Conservation (phyloP, 2,888 invertebrate genomes). For the Melieria crassipennis region DNA sequence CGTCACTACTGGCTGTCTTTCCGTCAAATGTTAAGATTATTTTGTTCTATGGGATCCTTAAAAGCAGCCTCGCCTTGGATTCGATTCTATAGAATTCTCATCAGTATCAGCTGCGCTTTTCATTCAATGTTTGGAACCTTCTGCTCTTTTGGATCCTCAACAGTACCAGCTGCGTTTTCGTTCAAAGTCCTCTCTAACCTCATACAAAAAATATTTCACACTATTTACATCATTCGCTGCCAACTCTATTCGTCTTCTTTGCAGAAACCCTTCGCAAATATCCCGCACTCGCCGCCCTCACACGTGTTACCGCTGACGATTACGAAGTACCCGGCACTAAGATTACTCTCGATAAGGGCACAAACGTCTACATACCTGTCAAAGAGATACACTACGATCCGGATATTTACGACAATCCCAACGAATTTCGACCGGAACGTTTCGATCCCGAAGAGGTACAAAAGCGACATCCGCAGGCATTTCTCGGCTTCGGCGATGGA, state of each 20-base stretch:
- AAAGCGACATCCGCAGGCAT: conserved; percentile 55
- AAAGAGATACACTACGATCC: conserved; percentile 65
- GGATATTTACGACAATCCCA: conserved; percentile 64
- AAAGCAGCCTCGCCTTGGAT: too few species aligned
- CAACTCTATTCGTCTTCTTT: not conserved
- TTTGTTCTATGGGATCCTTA: too few species aligned
- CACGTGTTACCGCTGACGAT: conserved; percentile 56
- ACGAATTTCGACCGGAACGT: conserved; percentile 65
- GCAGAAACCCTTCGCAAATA: conserved; percentile 66
- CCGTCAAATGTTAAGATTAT: too few species aligned
- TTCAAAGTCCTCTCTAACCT: not conserved
- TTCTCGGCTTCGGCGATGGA: conserved; percentile 63
- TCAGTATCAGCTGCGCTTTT: too few species aligned
- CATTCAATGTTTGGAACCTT: too few species aligned
- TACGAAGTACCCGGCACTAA: conserved; percentile 56
- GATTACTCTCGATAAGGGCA: conserved; percentile 58
- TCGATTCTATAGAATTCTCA: too few species aligned
- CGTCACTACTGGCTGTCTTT: too few species aligned
- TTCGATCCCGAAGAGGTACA: conserved; percentile 57
- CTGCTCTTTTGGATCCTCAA: too few species aligned
- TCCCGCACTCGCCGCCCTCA: conserved; percentile 62
- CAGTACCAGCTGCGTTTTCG: not conserved
- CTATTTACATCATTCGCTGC: too few species aligned
- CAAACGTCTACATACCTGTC: conserved; percentile 57
- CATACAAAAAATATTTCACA: not conserved